Base-by-base conservation (phyloP, 2,888 invertebrate genomes). In the Eristalinus sepulchralis region DNA sequence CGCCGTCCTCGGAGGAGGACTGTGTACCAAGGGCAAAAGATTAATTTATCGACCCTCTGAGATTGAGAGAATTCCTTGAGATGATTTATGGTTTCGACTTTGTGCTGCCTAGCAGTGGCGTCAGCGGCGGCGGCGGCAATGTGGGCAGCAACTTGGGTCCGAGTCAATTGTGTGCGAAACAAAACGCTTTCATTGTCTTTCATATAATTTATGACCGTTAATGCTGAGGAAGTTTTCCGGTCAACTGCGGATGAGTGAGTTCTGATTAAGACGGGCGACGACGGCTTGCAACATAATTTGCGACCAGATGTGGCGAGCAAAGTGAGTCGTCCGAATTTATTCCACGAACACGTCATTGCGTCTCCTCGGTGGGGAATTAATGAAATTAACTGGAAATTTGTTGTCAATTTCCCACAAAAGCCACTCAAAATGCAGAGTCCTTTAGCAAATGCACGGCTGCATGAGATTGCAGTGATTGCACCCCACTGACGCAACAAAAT, bases 141-240 rank as follows among this genome's bases (percentile, higher is more conserved):
- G 36, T n/a, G 39, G 39, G 39, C 13, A 4, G 39, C 17, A 22
- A 22, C 6, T 9, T 22, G 22, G 1, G 4, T 22, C 22, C 5
- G 47, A n/a, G 47, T 57, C 57, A 57, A 57, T 57, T 57, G 57
- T 57, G 57, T 24, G 57, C 22, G 24, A 57, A 57, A 24, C 57
- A 24, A 27, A 57, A 57, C 24, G 57, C 24, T 24, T 27, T 57
- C 24, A 57, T 57, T 22, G 57, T 22, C 22, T 22, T 27, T 24
- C 17, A 8, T 1, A 1, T 57, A 24, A 57, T 57, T 57, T 57
- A 57, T 57, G 24, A 57, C 24, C 57, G 22, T 57, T 57, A 22
- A 57, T 22, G 20, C 11, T 22, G 57, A 55, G 55, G 55, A 22
- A 20, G 13, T 55, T 22, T 20, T 20, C 55, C 22, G 55, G 55